Conservation (phyloP, 2,888 invertebrate genomes). For the Melanostoma scalare region DNA sequence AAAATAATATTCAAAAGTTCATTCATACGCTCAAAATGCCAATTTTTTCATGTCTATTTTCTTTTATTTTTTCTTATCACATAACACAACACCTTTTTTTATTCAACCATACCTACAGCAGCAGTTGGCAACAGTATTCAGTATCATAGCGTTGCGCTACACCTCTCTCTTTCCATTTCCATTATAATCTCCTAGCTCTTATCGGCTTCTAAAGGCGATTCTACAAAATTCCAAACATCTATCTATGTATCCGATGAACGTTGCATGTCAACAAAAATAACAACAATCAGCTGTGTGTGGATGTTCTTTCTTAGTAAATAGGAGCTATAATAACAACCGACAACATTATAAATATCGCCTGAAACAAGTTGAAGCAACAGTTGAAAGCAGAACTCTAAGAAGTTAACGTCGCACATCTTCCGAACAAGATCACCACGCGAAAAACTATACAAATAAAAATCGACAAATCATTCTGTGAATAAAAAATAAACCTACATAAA, state of each 20-base stretch:
- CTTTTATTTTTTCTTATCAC: no score
- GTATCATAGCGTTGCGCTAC: background rate
- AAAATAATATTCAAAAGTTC: no score
- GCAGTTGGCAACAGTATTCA: slow-evolving; percentile 27
- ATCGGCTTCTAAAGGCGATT: slow-evolving; percentile 40
- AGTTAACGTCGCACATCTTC: slow-evolving; percentile 44
- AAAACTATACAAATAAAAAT: slow-evolving; percentile 23
- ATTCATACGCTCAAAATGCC: no score
- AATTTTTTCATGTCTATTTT: no score
- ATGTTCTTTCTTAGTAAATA: slow-evolving; percentile 21
- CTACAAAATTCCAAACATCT: slow-evolving; percentile 34
- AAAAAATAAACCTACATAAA: background rate
- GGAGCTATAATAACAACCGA: slow-evolving; percentile 33
- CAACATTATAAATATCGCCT: slow-evolving; percentile 68
- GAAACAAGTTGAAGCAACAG: slow-evolving; percentile 70
- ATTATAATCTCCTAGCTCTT: slow-evolving; percentile 25
- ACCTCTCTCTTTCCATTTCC: slow-evolving; percentile 7
- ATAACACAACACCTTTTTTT: no score
- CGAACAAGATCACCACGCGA: slow-evolving; percentile 20
- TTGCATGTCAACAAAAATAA: slow-evolving; percentile 50
- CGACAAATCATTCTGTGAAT: slow-evolving; percentile 5
- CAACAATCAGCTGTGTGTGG: slow-evolving; percentile 62
- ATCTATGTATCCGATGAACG: slow-evolving; percentile 27
- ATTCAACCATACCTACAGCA: background rate
- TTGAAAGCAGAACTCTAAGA: slow-evolving; percentile 51